Evolutionary conservation across 1,140 invertebrate genomes (phyloP), one percentile per base, ranked within the genome.

Genomic region (Drosophila pseudoananassae): DNA sequence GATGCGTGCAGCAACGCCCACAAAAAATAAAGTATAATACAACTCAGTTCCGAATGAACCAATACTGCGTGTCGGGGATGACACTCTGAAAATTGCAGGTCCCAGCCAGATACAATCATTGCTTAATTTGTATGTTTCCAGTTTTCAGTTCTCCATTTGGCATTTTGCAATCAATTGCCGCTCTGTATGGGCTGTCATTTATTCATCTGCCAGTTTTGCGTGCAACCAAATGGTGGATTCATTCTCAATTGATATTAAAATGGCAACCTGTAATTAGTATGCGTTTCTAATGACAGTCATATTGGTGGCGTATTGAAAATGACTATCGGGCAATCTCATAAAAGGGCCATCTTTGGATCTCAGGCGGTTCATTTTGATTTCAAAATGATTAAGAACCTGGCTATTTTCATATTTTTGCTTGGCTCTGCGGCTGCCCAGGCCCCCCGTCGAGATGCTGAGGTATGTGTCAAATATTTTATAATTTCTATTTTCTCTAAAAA

Each of bases 131-230:
- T 80, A 33, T 49, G 73, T 51, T 80, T 71, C 47, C 14, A 46
- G 51, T 76, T 64, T 80, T 80, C 71, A 69, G 50, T 56, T 47
- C 65, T 69, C 63, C 65, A 76, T 80, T 80, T 80, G 77, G 23
- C 71, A 71, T 70, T 71, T 51, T n/a, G 77, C 66, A 63, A 76
- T 80, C 59, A 70, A 49, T 76, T 79, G 53, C 15, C 12, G 70
- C 64, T 79, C 70, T 47, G 60, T 12, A 12, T 12, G 63, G 59
- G 38, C 65, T 80, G 77, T 69, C 72, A 75, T 76, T 63, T 75
- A 76, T 76, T 80, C 77, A 80, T 58, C 75, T 75, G 53, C 15
- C 25, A 56, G 74, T 53, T 47, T 76, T 27, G 59, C 68, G 65
- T 75, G 53, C 61, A 40, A 40, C 29, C 57, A 71, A 68, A 68